These are phyloP conservation scores for Hormaphis cornu DNA, from an alignment of 1,140 invertebrate genomes.

Conservation along the genomic window DNA sequence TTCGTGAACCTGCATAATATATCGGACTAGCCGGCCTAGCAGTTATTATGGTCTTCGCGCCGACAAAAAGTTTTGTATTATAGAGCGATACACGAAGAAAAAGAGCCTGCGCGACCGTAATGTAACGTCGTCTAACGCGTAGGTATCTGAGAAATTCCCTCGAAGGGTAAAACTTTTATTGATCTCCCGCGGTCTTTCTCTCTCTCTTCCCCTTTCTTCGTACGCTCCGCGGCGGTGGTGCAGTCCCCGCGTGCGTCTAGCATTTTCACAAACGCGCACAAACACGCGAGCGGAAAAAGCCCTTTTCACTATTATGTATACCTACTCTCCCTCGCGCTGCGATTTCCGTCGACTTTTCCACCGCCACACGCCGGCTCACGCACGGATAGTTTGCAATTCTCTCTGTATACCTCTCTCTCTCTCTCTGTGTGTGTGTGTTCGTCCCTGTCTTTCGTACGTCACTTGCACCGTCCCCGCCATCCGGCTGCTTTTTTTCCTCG, in stretches of 20 bases:
- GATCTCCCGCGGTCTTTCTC: conserved; percentile 16
- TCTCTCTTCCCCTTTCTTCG: too few relatives aligned
- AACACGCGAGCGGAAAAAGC: neutral
- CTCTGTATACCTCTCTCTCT: neutral
- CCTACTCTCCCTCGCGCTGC: neutral
- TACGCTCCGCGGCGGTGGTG: neutral
- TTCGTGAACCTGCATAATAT: too few relatives aligned
- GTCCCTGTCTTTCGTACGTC: neutral
- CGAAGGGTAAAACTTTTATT: conserved; percentile 32
- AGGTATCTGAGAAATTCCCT: conserved; percentile 16
- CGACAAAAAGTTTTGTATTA: too few relatives aligned
- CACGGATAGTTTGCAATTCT: too few relatives aligned
- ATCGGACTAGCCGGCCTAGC: too few relatives aligned
- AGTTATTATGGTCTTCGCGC: too few relatives aligned
- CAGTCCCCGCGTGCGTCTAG: neutral
- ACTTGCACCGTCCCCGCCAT: neutral
- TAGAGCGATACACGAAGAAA: too few relatives aligned
- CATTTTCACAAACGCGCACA: neutral
- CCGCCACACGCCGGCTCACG: too few relatives aligned
- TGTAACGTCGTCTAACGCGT: neutral
- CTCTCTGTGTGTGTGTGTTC: neutral
- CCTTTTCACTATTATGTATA: conserved; percentile 16
- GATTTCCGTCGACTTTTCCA: neutral
- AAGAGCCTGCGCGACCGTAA: too few relatives aligned
- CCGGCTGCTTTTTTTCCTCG: neutral